A percentile compares a stretch with the other conserved stretches of the same genome.
Evolutionary conservation across 1,140 invertebrate genomes (phyloP).

Genomic region (Anastrepha ludens): DNA sequence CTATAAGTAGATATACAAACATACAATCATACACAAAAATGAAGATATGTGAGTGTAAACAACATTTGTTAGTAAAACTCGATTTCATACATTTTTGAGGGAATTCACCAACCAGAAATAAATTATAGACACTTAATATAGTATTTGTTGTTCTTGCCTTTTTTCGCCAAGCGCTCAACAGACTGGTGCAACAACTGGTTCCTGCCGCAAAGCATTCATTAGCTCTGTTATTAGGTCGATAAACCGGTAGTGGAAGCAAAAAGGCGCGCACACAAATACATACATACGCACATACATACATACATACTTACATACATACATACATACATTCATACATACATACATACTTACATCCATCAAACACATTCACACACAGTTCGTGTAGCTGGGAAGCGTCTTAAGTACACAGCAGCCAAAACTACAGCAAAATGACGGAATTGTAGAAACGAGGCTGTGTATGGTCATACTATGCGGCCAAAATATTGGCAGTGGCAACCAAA

Average conservation of each 20-base stretch:
- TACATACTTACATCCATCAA: too few species aligned
- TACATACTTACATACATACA: not conserved
- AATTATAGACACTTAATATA: not conserved
- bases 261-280: not conserved
- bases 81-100: not conserved
- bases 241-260: conserved; percentile 41
- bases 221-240: conserved; percentile 16
- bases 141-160: not conserved
- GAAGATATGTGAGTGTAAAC: too few species aligned
- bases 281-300: not conserved
- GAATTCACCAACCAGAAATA: not conserved
- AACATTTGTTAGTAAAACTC: not conserved
- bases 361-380: too few species aligned
- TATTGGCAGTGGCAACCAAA: conserved; percentile 42
- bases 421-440: conserved; percentile 11
- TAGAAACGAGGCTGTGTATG: not conserved
- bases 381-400: not conserved
- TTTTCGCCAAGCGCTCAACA: not conserved
- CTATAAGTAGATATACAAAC: too few species aligned
- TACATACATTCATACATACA: not conserved
- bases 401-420: not conserved
- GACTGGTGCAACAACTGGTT: conserved; percentile 40
- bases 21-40: too few species aligned
- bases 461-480: not conserved
- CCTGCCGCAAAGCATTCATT: not conserved